Conservation (phyloP, 2,113 vertebrate genomes). For the Gymnarchus niloticus region DNA sequence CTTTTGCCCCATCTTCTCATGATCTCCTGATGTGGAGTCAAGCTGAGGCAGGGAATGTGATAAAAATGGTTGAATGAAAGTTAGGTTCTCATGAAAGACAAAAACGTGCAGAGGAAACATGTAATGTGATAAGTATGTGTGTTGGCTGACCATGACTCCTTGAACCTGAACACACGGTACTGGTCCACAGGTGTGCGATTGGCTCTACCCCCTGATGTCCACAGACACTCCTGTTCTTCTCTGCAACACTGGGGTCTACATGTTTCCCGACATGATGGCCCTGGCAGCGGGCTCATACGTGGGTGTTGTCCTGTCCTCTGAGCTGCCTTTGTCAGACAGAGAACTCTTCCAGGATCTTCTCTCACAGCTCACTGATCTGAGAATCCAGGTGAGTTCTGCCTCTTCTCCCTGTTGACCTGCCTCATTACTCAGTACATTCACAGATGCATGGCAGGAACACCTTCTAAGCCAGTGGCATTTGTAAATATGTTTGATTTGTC, state of each 20-base stretch:
- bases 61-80: not conserved
- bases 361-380: conserved; percentile 86
- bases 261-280: conserved; percentile 93
- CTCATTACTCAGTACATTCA: not conserved
- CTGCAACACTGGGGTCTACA: conserved; percentile 86
- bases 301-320: conserved; percentile 87
- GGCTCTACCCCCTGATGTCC: conserved; percentile 88
- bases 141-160: not conserved
- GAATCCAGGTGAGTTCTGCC: conserved; percentile 75
- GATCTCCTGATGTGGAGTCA: not conserved
- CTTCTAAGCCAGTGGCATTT: not conserved
- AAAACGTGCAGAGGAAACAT: not conserved
- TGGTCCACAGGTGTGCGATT: conserved; percentile 82
- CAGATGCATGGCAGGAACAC: not conserved
- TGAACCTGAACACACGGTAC: not conserved
- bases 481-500: not conserved
- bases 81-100: not conserved
- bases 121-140: not conserved
- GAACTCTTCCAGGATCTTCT: conserved; percentile 82
- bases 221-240: conserved; percentile 81
- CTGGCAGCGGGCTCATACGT: conserved; percentile 79
- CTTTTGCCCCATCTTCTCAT: not conserved
- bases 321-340: conserved; percentile 73
- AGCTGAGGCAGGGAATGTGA: not conserved
- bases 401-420: not conserved